Evolutionary conservation across 2,113 vertebrate species (phyloP), one percentile per base, ranked within the genome.

Genomic region (Holacanthus passer): DNA sequence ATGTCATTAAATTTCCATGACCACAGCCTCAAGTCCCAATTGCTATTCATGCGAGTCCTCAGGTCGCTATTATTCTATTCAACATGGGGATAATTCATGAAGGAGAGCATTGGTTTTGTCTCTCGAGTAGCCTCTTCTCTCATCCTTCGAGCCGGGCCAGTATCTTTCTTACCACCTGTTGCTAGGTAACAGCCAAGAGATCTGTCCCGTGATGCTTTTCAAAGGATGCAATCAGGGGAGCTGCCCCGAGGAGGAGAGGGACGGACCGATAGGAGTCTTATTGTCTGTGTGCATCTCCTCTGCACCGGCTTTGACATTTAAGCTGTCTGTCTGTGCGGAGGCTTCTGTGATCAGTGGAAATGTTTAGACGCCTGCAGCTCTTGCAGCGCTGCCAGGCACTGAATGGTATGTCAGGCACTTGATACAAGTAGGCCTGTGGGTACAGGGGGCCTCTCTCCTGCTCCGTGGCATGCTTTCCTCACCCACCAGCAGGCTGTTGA

Each of bases 81-180:
- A 81, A 81, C 52, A 58, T 13, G 0, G 0, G 77, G 87, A 88
- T 89, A 87, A 91, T 93, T 88, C 73, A 87, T 88, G 79, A 87
- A 73, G 86, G 79, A 63, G 73, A 74, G 63, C 43, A 6, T 75
- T 29, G 66, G 32, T 73, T 75, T 77, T 58, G 82, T 85, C 68
- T 90, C 86, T 88, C 35, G 50, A 83, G 80, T 76, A 77, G 77
- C 82, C 69, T 81, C 81, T 82, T 65, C 16, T 74, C 53, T 78
- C 56, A 59, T 84, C 83, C 82, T 78, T 76, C 52, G 47, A 45
- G 75, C 72, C 87, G 47, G 76, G 73, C 68, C 73, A 62, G 72
- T 88, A 65, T 91, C 88, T 79, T 72, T 79, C 88, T 77, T 76
- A 79, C 62, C 83, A 91, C 87, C 83, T 91, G 94, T 94, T 93